phyloP scores from a whole-genome alignment of 2,113 vertebrate genomes.

The Platanista minor region DNA sequence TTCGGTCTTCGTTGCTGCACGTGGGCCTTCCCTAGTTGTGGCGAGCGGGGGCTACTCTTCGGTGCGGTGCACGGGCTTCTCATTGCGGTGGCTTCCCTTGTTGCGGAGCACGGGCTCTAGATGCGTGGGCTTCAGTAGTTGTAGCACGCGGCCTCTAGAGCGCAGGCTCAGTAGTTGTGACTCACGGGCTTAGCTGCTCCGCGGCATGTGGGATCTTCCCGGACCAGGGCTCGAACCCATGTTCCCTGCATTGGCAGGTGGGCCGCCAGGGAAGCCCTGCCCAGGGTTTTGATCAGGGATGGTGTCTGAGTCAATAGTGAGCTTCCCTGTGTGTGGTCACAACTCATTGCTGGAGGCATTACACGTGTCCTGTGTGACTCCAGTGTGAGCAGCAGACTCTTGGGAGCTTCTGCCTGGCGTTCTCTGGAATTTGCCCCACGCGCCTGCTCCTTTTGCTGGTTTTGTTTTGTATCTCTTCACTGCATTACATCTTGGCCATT shows the following conservation, averaged over 20 bases:
- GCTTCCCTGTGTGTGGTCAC: background rate
- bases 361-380: background rate
- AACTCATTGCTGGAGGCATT: background rate
- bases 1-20: too few species aligned
- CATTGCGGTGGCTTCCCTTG: too few species aligned
- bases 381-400: background rate
- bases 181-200: too few species aligned
- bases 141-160: too few species aligned
- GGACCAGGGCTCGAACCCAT: too few species aligned
- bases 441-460: background rate
- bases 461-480: background rate
- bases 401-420: background rate
- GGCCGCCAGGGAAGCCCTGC: background rate
- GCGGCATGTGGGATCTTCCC: too few species aligned
- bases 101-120: too few species aligned
- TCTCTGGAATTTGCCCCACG: background rate
- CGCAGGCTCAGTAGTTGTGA: too few species aligned
- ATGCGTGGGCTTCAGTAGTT: fast-evolving
- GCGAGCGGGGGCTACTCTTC: too few species aligned
- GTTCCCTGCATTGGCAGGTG: too few species aligned
- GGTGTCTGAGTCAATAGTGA: background rate
- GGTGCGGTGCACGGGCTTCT: fast-evolving
- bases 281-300: background rate
- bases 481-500: background rate
- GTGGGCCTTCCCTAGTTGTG: too few species aligned